Evolutionary conservation across 2,113 vertebrate genomes (phyloP).

Genomic region (Cebidichthys violaceus): DNA sequence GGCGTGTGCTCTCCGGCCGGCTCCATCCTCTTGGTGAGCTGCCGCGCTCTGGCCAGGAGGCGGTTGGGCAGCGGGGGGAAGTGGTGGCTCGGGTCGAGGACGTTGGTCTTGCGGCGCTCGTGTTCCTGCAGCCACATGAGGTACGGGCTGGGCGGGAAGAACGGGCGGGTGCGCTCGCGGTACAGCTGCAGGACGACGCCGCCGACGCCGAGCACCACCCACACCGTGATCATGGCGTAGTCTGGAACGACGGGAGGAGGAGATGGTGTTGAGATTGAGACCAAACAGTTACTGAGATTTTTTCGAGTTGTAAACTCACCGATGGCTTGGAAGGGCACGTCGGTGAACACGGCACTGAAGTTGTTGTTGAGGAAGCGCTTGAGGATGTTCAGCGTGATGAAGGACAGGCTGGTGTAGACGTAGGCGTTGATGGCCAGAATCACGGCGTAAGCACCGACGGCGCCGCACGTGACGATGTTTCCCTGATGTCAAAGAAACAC

Average conservation of each 20-base stretch:
- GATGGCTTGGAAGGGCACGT: slow-evolving; percentile 89
- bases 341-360: slow-evolving; percentile 87
- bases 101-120: slow-evolving; percentile 93
- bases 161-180: slow-evolving; percentile 84
- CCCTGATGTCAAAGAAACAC: slow-evolving; percentile 79
- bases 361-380: slow-evolving; percentile 87
- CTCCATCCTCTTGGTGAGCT: slow-evolving; percentile 82
- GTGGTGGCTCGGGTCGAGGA: slow-evolving; percentile 95
- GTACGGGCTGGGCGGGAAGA: slow-evolving; percentile 94
- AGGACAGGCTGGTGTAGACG: slow-evolving; percentile 93
- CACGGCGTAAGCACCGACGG: slow-evolving; percentile 88
- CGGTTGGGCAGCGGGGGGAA: slow-evolving; percentile 88
- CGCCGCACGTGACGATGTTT: slow-evolving; percentile 90
- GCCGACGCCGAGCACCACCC: slow-evolving; percentile 87
- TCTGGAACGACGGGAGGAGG: slow-evolving; percentile 78
- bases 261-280: neutral
- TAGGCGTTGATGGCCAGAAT: slow-evolving; percentile 89
- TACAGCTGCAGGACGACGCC: slow-evolving; percentile 90
- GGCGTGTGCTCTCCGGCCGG: slow-evolving; percentile 90
- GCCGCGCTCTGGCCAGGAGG: slow-evolving; percentile 78
- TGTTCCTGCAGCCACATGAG: slow-evolving; percentile 90
- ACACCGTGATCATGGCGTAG: slow-evolving; percentile 88
- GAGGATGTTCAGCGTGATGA: slow-evolving; percentile 90
- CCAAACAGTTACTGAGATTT: accelerated
- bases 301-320: slow-evolving; percentile 82